phyloP scores from a whole-genome alignment of 2,888 invertebrate genomes.

The Rugalucina vietnamica region DNA sequence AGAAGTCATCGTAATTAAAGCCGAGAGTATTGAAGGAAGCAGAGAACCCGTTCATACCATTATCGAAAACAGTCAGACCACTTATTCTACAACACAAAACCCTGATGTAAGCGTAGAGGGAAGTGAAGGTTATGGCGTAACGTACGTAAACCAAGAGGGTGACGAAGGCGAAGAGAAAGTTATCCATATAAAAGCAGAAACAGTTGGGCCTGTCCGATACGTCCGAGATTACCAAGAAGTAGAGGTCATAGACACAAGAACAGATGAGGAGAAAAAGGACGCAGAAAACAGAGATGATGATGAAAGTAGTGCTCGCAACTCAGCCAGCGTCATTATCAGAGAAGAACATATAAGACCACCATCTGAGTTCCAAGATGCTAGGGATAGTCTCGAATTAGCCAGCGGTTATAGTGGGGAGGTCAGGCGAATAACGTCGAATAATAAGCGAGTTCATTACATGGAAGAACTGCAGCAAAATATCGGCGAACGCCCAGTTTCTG shows the following conservation, averaged over 20 bases:
- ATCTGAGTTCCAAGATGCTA: background rate
- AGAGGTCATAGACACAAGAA: background rate
- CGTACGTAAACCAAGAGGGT: background rate
- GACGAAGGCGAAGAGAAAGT: background rate
- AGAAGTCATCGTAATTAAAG: background rate
- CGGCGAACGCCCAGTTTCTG: background rate
- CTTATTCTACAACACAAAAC: background rate
- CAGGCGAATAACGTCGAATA: background rate
- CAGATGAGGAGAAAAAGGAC: background rate
- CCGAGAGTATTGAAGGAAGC: background rate
- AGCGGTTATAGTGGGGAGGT: background rate
- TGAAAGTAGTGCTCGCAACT: background rate
- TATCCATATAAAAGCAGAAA: background rate
- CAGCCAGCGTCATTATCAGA: background rate
- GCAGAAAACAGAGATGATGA: background rate
- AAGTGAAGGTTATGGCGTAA: background rate
- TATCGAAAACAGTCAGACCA: background rate
- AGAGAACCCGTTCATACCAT: background rate
- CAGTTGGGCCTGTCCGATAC: background rate
- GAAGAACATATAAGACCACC: background rate
- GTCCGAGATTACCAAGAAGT: background rate
- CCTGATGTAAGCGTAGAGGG: background rate
- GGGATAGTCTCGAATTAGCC: background rate
- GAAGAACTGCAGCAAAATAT: background rate
- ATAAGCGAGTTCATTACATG: constrained; percentile 6